Conservation (phyloP, 2,113 vertebrate species). For the Apaloderma vittatum region DNA sequence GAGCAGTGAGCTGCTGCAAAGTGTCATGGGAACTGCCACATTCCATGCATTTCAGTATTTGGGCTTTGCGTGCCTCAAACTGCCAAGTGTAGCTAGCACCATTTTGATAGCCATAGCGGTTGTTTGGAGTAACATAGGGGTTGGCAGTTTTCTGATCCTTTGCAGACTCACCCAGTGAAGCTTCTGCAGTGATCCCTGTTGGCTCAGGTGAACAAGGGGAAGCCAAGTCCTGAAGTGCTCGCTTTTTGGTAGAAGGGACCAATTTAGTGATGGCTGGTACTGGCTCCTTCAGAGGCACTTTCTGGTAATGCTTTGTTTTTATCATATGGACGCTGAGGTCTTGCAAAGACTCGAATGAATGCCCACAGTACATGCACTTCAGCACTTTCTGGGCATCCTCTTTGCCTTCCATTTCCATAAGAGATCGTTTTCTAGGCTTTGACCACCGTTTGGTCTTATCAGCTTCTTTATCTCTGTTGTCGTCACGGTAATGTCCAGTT, state of each 20-base stretch:
- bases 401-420: conserved; percentile 99
- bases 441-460: conserved; percentile 96
- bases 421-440: conserved; percentile 95
- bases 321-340: conserved; percentile 99
- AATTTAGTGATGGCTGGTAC: conserved; percentile 96
- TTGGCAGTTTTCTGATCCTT: conserved; percentile 95
- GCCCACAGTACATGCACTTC: conserved; percentile 99
- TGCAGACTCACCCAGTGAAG: conserved; percentile 83
- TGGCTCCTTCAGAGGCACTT: conserved; percentile 99
- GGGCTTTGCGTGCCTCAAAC: conserved; percentile 97
- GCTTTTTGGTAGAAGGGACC: conserved; percentile 95
- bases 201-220: conserved; percentile 94
- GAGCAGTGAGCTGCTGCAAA: conserved; percentile 96
- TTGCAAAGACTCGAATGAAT: conserved; percentile 97
- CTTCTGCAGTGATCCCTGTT: conserved; percentile 82
- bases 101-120: conserved; percentile 99
- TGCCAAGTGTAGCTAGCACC: conserved; percentile 99
- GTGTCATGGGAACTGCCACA: conserved; percentile 98
- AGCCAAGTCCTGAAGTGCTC: conserved; percentile 92
- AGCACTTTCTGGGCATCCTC: conserved; percentile 99
- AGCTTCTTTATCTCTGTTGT: conserved; percentile 94
- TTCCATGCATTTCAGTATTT: conserved; percentile 99
- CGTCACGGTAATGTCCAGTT: conserved; percentile 97
- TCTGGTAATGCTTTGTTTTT: conserved; percentile 99
- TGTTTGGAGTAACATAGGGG: conserved; percentile 97